These are phyloP conservation scores for Pelosia muscerda DNA, from an alignment of 2,888 invertebrate genomes.

Conservation along the genomic window DNA sequence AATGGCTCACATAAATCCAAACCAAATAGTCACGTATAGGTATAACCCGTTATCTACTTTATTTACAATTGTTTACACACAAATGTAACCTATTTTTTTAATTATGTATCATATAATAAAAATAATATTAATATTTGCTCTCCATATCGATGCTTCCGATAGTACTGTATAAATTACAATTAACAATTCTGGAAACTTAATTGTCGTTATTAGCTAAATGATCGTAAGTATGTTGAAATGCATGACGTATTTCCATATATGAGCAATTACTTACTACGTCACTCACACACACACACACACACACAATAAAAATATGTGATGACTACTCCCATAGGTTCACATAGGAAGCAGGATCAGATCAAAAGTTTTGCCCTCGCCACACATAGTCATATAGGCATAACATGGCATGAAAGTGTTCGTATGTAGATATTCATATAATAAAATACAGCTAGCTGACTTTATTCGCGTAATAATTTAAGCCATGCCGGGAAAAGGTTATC, in stretches of 20 bases:
- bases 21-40: neutral
- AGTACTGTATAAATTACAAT: slow-evolving; percentile 35
- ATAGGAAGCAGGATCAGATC: no score
- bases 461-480: no score
- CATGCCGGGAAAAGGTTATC: no score
- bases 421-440: no score
- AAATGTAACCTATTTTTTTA: slow-evolving; percentile 49
- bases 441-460: no score
- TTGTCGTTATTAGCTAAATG: slow-evolving; percentile 15
- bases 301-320: no score
- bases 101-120: slow-evolving; percentile 35
- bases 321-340: no score
- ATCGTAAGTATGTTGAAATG: neutral
- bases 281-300: no score
- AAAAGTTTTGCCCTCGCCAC: no score
- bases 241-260: neutral
- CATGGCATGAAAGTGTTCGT: no score
- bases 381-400: no score
- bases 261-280: no score
- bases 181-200: slow-evolving; percentile 23
- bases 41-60: neutral
- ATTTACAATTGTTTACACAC: neutral
- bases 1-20: neutral
- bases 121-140: slow-evolving; percentile 39
- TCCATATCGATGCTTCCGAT: slow-evolving; percentile 45